Percentiles rank a stretch among this genome's conserved stretches.
phyloP scores from a whole-genome alignment of 1,140 invertebrate species.

The Heliothis virescens region DNA sequence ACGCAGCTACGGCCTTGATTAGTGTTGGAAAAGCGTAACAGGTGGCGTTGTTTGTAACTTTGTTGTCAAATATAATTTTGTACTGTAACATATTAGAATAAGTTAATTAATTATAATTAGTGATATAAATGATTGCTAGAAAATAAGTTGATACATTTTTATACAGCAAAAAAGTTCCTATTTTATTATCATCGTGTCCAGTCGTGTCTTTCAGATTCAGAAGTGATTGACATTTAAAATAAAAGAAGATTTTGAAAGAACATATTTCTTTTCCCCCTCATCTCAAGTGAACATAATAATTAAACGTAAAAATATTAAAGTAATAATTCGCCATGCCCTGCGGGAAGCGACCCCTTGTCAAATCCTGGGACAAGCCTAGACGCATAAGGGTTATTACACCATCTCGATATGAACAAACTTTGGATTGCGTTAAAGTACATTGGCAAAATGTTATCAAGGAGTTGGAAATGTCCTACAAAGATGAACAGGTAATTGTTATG shows the following conservation, averaged over 20 bases:
- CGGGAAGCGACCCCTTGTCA: constrained; percentile 71
- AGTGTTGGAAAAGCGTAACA: background rate
- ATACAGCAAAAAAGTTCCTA: background rate
- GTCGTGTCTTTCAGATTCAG: background rate
- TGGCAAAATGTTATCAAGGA: constrained; percentile 75
- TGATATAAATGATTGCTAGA: background rate
- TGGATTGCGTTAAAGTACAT: constrained; percentile 75
- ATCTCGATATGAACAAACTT: constrained; percentile 76
- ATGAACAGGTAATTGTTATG: constrained; percentile 68
- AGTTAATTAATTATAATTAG: background rate
- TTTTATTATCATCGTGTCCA: background rate
- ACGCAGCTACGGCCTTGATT: background rate
- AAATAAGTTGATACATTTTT: background rate
- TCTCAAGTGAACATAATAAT: background rate
- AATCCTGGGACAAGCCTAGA: constrained; percentile 74
- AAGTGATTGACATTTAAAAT: constrained; percentile 2
- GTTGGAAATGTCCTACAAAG: constrained; percentile 77
- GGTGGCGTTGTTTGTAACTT: background rate
- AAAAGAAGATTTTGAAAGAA: constrained; percentile 11
- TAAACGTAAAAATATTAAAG: background rate
- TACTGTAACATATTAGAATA: too few species aligned
- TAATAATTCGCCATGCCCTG: constrained; percentile 66
- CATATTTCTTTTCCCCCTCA: background rate
- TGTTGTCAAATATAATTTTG: background rate
- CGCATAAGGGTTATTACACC: constrained; percentile 67